Conservation (phyloP, 2,888 invertebrate species). For the Epinotia ramella region DNA sequence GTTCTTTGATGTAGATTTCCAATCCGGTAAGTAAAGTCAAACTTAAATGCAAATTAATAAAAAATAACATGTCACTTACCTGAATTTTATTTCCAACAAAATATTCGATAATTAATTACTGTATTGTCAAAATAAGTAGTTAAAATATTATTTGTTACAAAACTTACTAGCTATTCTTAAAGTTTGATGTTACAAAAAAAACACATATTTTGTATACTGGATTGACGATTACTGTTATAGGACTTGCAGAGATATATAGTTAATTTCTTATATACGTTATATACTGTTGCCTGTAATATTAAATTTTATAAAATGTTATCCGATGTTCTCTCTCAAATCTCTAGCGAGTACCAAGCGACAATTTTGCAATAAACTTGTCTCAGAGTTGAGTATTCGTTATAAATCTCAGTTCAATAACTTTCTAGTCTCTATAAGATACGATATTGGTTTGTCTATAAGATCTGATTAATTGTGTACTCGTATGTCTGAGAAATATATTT, state of each 20-base stretch:
- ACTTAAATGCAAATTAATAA: background rate
- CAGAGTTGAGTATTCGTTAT: constrained; percentile 47
- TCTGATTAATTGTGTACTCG: constrained; percentile 69
- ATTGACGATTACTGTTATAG: constrained; percentile 2
- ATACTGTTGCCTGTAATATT: constrained; percentile 38
- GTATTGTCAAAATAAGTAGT: no score
- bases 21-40: background rate
- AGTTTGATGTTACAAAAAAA: background rate
- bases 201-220: background rate
- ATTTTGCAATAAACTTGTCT: background rate
- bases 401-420: constrained; percentile 75
- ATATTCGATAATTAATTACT: no score
- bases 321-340: constrained; percentile 46
- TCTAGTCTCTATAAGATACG: constrained; percentile 81
- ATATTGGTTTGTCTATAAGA: constrained; percentile 71
- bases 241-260: background rate
- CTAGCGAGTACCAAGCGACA: background rate
- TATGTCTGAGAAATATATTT: constrained; percentile 76
- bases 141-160: background rate
- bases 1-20: constrained; percentile 43
- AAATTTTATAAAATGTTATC: constrained; percentile 49
- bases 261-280: constrained; percentile 15
- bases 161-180: background rate
- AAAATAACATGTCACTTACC: background rate
- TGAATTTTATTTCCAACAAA: no score